These are phyloP conservation scores for Frankliniella intonsa DNA, from an alignment of 2,888 invertebrate genomes.

Conservation along the genomic window DNA sequence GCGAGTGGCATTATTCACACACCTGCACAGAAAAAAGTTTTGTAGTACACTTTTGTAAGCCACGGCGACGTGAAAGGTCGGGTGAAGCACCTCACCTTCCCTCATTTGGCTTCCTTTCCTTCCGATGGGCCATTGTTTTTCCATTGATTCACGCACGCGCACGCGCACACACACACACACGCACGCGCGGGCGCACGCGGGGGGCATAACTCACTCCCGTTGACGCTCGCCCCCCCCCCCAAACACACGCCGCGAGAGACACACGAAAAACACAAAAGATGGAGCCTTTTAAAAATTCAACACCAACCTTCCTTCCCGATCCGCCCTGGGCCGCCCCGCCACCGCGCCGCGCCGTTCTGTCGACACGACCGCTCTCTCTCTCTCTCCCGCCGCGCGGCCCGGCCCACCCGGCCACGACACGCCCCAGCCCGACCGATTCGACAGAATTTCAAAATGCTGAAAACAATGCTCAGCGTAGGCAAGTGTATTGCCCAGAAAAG, in stretches of 20 bases:
- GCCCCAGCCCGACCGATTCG: not conserved
- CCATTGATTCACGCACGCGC: not conserved
- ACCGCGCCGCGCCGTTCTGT: not conserved
- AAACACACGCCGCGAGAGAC: not conserved
- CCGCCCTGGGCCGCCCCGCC: not conserved
- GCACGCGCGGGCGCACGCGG: not conserved
- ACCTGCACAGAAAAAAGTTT: no score
- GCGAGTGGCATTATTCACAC: no score
- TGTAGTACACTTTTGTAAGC: no score
- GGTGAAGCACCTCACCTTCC: no score
- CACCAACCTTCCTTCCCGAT: not conserved
- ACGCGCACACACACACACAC: not conserved
- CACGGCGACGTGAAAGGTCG: no score
- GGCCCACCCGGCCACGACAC: not conserved
- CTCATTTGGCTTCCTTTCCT: no score
- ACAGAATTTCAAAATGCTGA: conserved; percentile 19
- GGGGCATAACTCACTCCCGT: not conserved
- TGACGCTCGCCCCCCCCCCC: not conserved
- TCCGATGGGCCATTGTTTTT: no score
- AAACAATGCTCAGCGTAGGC: not conserved
- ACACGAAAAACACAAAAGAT: conserved; percentile 7
- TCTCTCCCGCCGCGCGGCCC: not conserved
- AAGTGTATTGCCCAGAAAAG: no score
- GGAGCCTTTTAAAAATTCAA: conserved; percentile 19
- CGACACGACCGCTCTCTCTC: not conserved